Base-by-base conservation (phyloP, 2,888 invertebrate species). In the Diloba caeruleocephala region DNA sequence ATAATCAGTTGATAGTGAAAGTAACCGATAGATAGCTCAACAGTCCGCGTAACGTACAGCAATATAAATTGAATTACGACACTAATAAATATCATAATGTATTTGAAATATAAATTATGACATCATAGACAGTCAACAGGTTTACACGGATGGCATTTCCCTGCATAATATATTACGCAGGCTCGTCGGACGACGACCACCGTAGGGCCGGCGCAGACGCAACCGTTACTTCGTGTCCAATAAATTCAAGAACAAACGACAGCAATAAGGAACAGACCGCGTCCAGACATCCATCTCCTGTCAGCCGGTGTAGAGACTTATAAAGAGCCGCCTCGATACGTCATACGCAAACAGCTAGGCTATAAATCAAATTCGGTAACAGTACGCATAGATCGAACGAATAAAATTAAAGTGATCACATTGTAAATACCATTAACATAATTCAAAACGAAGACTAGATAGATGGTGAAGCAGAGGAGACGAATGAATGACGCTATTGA, bases 201-300 rank as follows among this genome's bases (percentile, higher is more conserved):
- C 78, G 77, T 70, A 80, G 76, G 78, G 71, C 72, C 79, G 58
- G 64, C 69, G 71, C 68, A 71, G 74, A 76, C 74, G 80, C 82
- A 78, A 85, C 90, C 87, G 88, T 89, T 90, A 89, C 81, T 87
- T 88, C 90, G 89, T 89, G 88, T 85, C 85, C 87, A 89, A 91
- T 91, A 91, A 90, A 91, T 89, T 85, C 81, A 84, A 84, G 84
- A 86, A 87, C 85, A 88, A 91, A 87, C 87, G 87, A 89, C 89
- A 82, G 87, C 87, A 84, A 87, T 87, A 85, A 89, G 88, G 87
- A 85, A 89, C 85, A 78, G 62, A 72, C 72, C 66, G 74, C 68
- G 76, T 80, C 78, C 76, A 80, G 79, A 81, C 88, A 90, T 92
- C 88, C 85, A 88, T 92, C 90, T 86, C 78, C 79, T 85, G 89